Conservation (phyloP, 2,113 vertebrate species). For the Poicephalus meyeri region DNA sequence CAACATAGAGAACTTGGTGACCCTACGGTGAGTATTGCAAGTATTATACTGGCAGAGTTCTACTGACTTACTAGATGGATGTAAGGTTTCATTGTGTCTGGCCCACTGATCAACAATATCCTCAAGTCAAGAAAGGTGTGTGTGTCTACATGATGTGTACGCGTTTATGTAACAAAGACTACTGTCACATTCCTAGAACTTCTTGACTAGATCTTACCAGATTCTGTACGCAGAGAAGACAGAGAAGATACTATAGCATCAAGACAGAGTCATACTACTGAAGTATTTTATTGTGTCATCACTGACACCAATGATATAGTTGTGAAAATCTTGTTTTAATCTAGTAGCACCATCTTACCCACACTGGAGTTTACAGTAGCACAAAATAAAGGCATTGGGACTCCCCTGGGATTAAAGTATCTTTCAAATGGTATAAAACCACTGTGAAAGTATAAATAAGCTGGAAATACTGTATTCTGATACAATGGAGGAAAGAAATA, state of each 20-base stretch:
- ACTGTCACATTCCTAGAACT: neutral
- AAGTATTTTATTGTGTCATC: neutral
- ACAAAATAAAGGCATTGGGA: neutral
- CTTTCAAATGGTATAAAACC: neutral
- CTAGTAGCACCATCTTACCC: neutral
- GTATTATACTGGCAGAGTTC: neutral
- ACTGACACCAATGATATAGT: neutral
- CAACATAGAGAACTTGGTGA: neutral
- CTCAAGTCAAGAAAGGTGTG: neutral
- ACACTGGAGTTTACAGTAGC: neutral
- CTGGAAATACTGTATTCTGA: neutral
- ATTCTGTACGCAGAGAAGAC: neutral
- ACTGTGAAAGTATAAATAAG: neutral
- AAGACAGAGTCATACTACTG: neutral
- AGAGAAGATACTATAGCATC: neutral
- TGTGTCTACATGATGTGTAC: neutral
- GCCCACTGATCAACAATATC: neutral
- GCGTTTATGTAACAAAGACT: neutral
- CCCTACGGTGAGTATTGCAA: neutral
- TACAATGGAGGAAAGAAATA: neutral
- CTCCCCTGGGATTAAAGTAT: neutral
- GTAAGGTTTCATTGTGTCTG: neutral
- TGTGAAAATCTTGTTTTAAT: neutral
- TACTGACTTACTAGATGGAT: neutral
- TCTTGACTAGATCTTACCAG: neutral